Conservation (phyloP, 1,140 invertebrate species). For the Xylocopa sonorina region DNA sequence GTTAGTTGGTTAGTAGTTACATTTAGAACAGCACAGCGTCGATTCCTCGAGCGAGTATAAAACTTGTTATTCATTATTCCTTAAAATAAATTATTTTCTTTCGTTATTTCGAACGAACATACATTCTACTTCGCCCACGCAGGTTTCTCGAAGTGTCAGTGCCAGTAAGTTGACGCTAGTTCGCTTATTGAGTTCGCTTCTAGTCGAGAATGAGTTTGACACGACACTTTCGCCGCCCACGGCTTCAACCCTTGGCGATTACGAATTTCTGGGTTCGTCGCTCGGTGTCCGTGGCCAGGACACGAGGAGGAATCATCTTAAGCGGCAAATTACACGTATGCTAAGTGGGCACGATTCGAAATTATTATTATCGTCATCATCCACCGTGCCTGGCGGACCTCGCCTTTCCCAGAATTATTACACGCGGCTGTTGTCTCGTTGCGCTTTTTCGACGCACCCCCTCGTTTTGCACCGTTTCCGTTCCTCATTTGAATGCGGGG, state of each 20-base stretch:
- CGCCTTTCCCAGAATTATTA: conserved; percentile 77
- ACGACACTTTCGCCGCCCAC: too few species aligned
- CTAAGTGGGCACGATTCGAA: conserved; percentile 75
- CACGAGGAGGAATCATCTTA: conserved; percentile 66
- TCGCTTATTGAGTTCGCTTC: too few species aligned
- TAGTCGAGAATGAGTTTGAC: too few species aligned
- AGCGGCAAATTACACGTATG: conserved; percentile 77
- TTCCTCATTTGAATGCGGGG: conserved; percentile 77
- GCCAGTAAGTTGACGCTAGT: too few species aligned
- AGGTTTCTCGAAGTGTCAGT: too few species aligned
- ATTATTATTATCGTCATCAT: conserved; percentile 79
- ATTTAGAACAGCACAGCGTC: too few species aligned
- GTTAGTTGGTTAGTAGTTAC: too few species aligned
- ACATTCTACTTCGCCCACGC: too few species aligned
- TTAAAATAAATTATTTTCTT: too few species aligned
- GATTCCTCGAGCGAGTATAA: too few species aligned
- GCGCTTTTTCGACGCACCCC: conserved; percentile 9
- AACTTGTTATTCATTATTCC: too few species aligned
- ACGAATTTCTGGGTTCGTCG: conserved; percentile 52
- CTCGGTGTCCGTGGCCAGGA: background rate
- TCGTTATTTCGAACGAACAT: too few species aligned
- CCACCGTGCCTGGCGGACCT: conserved; percentile 52
- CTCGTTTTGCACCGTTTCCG: conserved; percentile 32
- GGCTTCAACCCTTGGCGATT: conserved; percentile 50
- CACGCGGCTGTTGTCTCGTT: conserved; percentile 59